Evolutionary conservation across 2,888 invertebrate species (phyloP), one percentile per base, ranked within the genome.

Genomic region (Antheraea yamamai): DNA sequence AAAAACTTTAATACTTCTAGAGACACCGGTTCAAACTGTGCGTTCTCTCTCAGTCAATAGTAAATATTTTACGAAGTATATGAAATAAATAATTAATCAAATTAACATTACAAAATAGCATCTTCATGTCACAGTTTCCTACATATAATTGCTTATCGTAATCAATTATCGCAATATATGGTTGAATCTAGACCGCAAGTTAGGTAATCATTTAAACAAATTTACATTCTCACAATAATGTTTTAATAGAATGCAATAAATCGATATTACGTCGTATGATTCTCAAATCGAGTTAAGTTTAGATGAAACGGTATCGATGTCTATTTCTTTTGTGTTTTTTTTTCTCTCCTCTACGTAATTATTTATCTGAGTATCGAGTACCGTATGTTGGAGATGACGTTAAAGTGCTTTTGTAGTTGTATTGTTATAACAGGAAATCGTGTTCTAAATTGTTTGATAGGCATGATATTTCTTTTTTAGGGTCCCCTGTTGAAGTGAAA

Each of bases 191-290:
- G 83, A 79, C 80, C 81, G 75, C 75, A 76, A 52, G 77, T 82
- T 84, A 83, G 78, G 80, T 82, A 86, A 83, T 81, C 73, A 79
- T 82, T 81, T 81, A 80, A 81, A 81, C 81, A 80, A 79, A 81
- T 80, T 78, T 80, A 76, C 74, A 81, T 85, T 87, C 87, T 81
- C 87, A 87, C 86, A 82, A 80, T 74, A 66, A 72, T 73, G 79
- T 82, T 76, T 76, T 79, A 78, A 78, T 79, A 2, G 75, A 81
- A 75, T 77, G 83, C 79, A 82, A 81, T 80, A 76, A 79, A 78
- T 81, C 78, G 77, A 80, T 82, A 78, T 82, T 79, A 79, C 78
- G 75, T 81, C 77, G 80, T 75, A 47, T 47, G 71, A 72, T 72
- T 72, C 47, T 58, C 70, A 39, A 47, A 23, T 39, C 20, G 51